Evolutionary conservation across 1,140 invertebrate species (phyloP), one percentile per base, ranked within the genome.

Genomic region (Cyclargus thomasi): DNA sequence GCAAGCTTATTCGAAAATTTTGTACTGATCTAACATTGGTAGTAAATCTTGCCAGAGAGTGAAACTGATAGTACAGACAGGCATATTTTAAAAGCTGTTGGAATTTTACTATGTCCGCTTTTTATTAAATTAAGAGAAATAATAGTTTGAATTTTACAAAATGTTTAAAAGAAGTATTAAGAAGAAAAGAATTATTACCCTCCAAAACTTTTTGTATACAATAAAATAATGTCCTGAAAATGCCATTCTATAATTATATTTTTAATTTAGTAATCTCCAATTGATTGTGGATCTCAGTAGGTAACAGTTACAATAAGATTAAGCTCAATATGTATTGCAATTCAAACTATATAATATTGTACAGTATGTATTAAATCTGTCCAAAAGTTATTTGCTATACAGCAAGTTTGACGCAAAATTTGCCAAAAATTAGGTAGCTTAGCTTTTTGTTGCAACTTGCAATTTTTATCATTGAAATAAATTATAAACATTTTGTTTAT

Each of bases 201-300:
- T 6, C 4, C 5, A 29, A 29, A 29, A 29, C 29, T 2, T 29
- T 8, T 29, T 4, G 0, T 29, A 29, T 1, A 29, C 29, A 29
- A 29, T 29, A 29, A 29, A 29, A 16, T 47, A 16, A 47, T 47
- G 39, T 47, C 39, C 39, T 16, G 10, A 14, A 29, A 7, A 29
- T 29, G 8, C 29, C 6, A 47, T 47, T 47, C 14, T 47, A 11
- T 47, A 29, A 29, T 16, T 47, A 47, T 47, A 47, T 47, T 47
- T 47, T 47, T 16, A 83, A 75, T 90, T 87, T 85, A 88, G 83
- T 90, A 88, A 90, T 74, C 80, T 88, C 79, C 82, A 87, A 75
- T 80, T 87, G 86, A 88, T 88, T 90, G 86, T 88, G 85, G 85
- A 88, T 88, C 85, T 88, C 85, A 88, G 74, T 88, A 86, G 79